These are phyloP conservation scores for Trachops cirrhosus DNA, from an alignment of 2,797 vertebrate species.

Conservation along the genomic window DNA sequence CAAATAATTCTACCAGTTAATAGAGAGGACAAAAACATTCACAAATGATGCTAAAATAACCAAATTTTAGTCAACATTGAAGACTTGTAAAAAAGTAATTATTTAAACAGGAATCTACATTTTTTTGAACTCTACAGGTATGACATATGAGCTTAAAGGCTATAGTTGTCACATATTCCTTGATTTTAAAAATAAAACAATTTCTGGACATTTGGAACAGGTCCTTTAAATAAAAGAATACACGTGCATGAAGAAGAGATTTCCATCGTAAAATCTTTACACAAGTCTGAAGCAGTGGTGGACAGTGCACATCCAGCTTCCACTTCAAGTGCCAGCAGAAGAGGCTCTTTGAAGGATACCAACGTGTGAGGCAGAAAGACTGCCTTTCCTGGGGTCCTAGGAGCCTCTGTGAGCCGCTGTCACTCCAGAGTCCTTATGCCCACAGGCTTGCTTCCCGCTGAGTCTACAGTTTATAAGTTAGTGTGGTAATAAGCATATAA, in stretches of 20 bases:
- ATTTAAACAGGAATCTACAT: background rate
- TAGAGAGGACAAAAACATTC: background rate
- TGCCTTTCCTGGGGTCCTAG: background rate
- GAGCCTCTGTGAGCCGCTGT: background rate
- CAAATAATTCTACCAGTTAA: conserved; percentile 1
- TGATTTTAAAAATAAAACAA: conserved; percentile 51
- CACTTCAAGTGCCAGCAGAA: background rate
- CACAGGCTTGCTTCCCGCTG: background rate
- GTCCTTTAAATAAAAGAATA: conserved; percentile 18
- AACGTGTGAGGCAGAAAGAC: background rate
- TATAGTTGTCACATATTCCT: conserved; percentile 6
- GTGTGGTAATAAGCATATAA: background rate
- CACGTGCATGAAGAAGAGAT: background rate
- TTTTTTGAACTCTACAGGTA: conserved; percentile 17
- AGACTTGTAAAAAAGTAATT: background rate
- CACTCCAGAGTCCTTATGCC: background rate
- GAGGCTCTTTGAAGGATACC: background rate
- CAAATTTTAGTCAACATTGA: background rate
- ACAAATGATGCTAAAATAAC: background rate
- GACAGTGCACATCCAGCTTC: background rate
- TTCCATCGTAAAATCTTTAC: conserved; percentile 27
- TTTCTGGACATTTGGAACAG: background rate
- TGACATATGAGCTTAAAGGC: background rate
- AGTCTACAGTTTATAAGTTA: background rate
- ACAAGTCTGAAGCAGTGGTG: background rate